Base-by-base conservation (phyloP, 1,140 invertebrate species). In the Cydia amplana region DNA sequence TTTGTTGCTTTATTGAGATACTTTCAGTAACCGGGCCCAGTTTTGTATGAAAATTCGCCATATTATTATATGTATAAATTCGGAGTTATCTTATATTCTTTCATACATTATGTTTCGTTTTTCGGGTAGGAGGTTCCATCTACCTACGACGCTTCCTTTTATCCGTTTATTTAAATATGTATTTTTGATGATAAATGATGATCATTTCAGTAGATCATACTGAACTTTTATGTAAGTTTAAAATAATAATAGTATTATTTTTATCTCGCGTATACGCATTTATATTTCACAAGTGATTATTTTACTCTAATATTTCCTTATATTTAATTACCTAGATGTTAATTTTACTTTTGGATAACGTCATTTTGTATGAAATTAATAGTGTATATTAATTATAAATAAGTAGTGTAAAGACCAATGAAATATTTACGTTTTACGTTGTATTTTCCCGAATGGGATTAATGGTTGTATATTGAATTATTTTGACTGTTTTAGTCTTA, bases 391-490 rank as follows among this genome's bases (percentile, higher is more conserved):
- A 18, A 18, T 55, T 55, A 60, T 60, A 60, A 60, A 23, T 60
- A 60, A 60, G 9, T 60, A 60, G 20, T 23, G 20, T 60, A 40
- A 70, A 70, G 32, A 70, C 28, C 65, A 70, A 40, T 70, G 36
- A 36, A 70, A 20, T 28, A 32, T 32, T 67, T 67, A 67, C 20
- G 23, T 64, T 64, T 64, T 16, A 28, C 12, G 12, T 67, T 28
- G n/a, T 67, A 70, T 70, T 36, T 43, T 40, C 65, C 65, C 32
- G 6, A 16, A 70, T 14, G 63, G 63, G 12, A 28, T 32, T 70
- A 40, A 70, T 18, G 65, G 65, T 70, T 70, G 65, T 70, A 70
- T 70, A 36, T 70, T 70, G 32, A 70, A 6, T 70, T 70, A 70
- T 18, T 70, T 70, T 18, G 65, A 70, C 65, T 70, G 65, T 70